phyloP scores from a whole-genome alignment of 2,797 vertebrate species.

The Columba guinea region DNA sequence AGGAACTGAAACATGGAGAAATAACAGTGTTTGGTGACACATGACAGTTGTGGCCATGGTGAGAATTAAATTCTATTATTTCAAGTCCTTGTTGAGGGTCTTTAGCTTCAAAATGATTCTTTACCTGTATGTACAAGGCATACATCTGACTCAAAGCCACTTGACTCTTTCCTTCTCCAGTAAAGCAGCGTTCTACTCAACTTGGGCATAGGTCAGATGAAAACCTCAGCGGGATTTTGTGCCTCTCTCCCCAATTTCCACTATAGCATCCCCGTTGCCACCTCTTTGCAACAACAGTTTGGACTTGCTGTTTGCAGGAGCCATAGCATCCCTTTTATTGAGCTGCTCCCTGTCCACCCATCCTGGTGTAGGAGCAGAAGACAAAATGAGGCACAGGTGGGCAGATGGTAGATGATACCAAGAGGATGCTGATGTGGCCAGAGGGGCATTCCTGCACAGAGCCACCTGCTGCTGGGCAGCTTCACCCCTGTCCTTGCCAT shows the following conservation, averaged over 20 bases:
- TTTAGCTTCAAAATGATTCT: background rate
- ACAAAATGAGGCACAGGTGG: background rate
- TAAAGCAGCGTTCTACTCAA: background rate
- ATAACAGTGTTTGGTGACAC: background rate
- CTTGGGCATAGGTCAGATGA: background rate
- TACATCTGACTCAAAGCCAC: background rate
- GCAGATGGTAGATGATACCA: background rate
- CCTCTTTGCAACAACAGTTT: background rate
- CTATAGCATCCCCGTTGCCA: background rate
- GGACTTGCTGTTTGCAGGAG: background rate
- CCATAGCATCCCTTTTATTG: background rate
- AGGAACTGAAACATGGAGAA: background rate
- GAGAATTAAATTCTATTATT: background rate
- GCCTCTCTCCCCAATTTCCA: background rate
- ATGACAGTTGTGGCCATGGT: background rate
- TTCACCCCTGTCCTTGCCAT: background rate
- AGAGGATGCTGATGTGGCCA: rapidly evolving
- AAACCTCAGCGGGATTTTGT: background rate
- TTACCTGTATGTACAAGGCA: background rate
- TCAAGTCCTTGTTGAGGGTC: background rate
- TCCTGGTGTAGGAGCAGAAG: background rate
- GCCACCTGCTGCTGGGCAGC: rapidly evolving
- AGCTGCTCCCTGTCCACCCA: background rate
- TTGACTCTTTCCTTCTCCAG: background rate
- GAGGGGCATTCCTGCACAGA: background rate